phyloP scores from a whole-genome alignment of 1,140 invertebrate genomes.

The Megalopta genalis region DNA sequence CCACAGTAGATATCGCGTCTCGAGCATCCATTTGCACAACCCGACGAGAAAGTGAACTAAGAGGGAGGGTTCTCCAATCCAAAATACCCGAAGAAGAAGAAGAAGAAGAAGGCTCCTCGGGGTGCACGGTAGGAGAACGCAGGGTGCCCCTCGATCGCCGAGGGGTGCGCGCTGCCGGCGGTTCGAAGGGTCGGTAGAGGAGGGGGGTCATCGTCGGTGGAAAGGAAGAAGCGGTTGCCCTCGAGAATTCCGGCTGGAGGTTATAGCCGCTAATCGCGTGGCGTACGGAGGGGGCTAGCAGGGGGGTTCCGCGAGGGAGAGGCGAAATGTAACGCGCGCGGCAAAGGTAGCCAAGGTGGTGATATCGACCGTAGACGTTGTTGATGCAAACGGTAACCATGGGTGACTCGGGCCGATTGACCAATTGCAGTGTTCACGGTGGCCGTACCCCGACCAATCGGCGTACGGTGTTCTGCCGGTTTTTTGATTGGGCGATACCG shows the following conservation, averaged over 20 bases:
- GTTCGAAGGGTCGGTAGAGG: too few species aligned
- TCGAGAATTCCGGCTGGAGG: conserved; percentile 52
- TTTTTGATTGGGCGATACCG: conserved; percentile 78
- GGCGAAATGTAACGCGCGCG: conserved; percentile 18
- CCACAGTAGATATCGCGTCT: too few species aligned
- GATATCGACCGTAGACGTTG: conserved; percentile 78
- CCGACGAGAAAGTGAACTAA: too few species aligned
- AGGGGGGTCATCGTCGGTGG: not conserved
- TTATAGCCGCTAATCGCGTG: conserved; percentile 58
- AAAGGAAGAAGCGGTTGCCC: conserved; percentile 55
- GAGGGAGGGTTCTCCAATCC: not conserved
- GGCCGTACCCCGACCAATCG: conserved; percentile 75
- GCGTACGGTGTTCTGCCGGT: conserved; percentile 67
- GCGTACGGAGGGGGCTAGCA: not conserved
- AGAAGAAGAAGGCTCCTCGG: not conserved
- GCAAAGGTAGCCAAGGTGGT: conserved; percentile 54
- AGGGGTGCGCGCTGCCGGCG: not conserved
- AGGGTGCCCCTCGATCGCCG: not conserved
- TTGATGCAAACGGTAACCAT: conserved; percentile 79
- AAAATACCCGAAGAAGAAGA: not conserved
- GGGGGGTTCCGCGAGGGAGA: not conserved
- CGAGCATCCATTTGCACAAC: too few species aligned
- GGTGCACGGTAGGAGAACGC: too few species aligned
- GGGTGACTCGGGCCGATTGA: conserved; percentile 71
- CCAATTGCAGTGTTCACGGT: conserved; percentile 77